Evolutionary conservation across 1,140 invertebrate species (phyloP).

Genomic region (Polypedilum pembai): DNA sequence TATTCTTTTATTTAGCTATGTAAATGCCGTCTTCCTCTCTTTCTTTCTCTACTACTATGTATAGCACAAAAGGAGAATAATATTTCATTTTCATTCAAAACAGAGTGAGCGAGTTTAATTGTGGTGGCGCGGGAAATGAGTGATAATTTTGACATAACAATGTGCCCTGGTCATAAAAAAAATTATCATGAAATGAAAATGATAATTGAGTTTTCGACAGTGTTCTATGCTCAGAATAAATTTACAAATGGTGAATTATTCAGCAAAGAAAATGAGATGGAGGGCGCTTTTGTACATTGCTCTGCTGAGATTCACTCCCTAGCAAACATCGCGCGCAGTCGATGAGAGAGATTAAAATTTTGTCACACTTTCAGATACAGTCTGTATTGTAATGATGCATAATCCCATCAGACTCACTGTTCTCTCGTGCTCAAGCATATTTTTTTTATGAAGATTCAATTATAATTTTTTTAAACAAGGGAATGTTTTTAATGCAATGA

Average conservation of each 20-base stretch:
- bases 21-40: neutral
- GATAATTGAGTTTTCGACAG: conserved; percentile 3
- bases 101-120: neutral
- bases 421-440: neutral
- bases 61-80: neutral
- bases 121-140: conserved; percentile 4
- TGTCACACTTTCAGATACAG: no score
- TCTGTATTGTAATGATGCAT: no score
- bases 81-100: neutral
- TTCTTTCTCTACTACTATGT: neutral
- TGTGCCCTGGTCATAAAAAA: conserved; percentile 1
- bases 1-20: conserved; percentile 6
- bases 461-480: neutral
- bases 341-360: no score
- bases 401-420: neutral
- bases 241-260: conserved; percentile 12
- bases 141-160: conserved; percentile 14
- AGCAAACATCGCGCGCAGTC: neutral
- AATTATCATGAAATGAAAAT: conserved; percentile 20
- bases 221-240: conserved; percentile 2
- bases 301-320: neutral
- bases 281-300: neutral
- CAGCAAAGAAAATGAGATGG: neutral
- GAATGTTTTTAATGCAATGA: no score
- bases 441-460: neutral